phyloP scores from a whole-genome alignment of 2,797 vertebrate species.

The Schizothorax lantsangensis region DNA sequence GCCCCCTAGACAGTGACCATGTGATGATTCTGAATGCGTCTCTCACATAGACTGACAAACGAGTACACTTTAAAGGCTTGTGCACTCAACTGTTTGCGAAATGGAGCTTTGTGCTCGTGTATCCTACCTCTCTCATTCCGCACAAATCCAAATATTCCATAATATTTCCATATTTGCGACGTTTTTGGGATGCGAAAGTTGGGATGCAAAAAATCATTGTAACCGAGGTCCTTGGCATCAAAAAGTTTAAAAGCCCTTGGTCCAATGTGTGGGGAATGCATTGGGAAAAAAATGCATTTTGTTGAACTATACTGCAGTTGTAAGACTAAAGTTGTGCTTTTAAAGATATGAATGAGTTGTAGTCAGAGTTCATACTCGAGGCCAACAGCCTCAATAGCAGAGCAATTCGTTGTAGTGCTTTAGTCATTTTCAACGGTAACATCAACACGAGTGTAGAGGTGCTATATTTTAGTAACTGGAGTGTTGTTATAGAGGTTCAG shows the following conservation, averaged over 20 bases:
- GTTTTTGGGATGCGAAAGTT: not conserved
- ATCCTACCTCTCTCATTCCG: too few relatives aligned
- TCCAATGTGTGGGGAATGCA: not conserved
- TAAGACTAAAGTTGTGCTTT: not conserved
- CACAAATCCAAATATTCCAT: too few relatives aligned
- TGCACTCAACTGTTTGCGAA: too few relatives aligned
- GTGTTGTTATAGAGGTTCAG: constrained; percentile 48
- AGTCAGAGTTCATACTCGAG: not conserved
- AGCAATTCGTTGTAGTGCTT: constrained; percentile 12
- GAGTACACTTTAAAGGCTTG: too few relatives aligned
- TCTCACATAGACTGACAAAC: too few relatives aligned
- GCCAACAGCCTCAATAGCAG: not conserved
- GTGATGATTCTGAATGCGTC: too few relatives aligned
- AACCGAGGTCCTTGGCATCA: not conserved
- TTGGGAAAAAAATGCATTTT: not conserved
- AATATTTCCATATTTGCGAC: too few relatives aligned
- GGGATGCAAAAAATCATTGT: not conserved
- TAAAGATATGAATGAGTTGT: constrained; percentile 1
- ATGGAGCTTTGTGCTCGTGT: too few relatives aligned
- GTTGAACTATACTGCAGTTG: not conserved
- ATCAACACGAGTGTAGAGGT: constrained; percentile 43
- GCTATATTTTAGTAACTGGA: constrained; percentile 41
- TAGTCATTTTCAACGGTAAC: constrained; percentile 15
- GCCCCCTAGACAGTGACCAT: too few relatives aligned
- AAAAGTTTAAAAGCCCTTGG: not conserved